These are phyloP conservation scores for Drosophila glabriapex DNA, from an alignment of 2,888 invertebrate species.

Conservation along the genomic window DNA sequence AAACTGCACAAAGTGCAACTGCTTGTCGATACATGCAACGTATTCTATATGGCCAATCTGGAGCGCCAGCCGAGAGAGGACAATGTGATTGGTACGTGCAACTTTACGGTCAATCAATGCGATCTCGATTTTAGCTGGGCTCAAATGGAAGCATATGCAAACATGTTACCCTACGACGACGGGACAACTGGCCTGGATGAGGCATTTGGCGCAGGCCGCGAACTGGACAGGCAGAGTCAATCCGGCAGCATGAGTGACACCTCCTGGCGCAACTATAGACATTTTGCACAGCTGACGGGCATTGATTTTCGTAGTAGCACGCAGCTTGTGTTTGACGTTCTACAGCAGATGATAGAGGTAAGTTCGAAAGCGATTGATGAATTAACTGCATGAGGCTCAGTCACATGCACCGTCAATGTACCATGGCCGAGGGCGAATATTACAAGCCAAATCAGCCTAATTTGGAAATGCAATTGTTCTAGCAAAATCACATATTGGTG, in stretches of 20 bases:
- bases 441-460: conserved; percentile 49
- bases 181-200: conserved; percentile 15
- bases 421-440: conserved; percentile 29
- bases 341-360: conserved; percentile 89
- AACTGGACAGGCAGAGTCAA: conserved; percentile 12
- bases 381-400: conserved; percentile 15
- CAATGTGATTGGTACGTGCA: conserved; percentile 84
- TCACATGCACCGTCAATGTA: conserved; percentile 32
- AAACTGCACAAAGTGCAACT: conserved; percentile 85
- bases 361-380: conserved; percentile 27
- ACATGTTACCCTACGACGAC: conserved; percentile 30
- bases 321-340: conserved; percentile 95
- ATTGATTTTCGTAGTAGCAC: conserved; percentile 97
- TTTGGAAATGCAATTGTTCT: conserved; percentile 40
- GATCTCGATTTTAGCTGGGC: conserved; percentile 85
- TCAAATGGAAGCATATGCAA: conserved; percentile 83
- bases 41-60: conserved; percentile 88
- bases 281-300: conserved; percentile 87
- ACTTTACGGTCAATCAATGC: conserved; percentile 85
- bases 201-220: conserved; percentile 8
- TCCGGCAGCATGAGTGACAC: conserved; percentile 66
- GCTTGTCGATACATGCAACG: conserved; percentile 83
- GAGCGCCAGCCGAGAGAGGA: conserved; percentile 86
- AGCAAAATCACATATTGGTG: conserved; percentile 87
- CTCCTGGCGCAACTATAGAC: conserved; percentile 81